Evolutionary conservation across 2,888 invertebrate species (phyloP).

Genomic region (Neuroscelio doddi): DNA sequence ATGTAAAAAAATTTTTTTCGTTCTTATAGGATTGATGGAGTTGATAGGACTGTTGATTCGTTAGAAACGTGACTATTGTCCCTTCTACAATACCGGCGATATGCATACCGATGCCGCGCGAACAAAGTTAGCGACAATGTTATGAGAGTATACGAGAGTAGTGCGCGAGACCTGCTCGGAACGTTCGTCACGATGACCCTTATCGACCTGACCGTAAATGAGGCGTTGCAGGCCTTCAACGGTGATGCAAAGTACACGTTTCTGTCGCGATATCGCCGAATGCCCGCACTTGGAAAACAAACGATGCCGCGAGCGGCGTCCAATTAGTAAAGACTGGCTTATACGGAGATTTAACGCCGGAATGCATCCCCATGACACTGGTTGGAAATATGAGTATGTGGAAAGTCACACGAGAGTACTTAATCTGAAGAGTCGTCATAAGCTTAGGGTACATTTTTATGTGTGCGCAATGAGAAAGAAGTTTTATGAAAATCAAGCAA

Average conservation of each 20-base stretch:
- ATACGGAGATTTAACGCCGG: background rate
- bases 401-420: background rate
- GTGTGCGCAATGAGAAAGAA: background rate
- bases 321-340: too few relatives aligned
- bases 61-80: conserved; percentile 5
- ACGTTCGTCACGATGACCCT: conserved; percentile 2
- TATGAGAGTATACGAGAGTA: conserved; percentile 1
- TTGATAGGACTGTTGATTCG: conserved; percentile 4
- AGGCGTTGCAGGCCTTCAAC: background rate
- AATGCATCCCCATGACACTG: background rate
- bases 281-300: too few relatives aligned
- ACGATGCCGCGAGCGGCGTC: too few relatives aligned
- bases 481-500: background rate
- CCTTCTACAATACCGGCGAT: background rate
- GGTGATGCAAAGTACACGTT: conserved; percentile 7
- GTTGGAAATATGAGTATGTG: background rate
- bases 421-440: background rate
- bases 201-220: conserved; percentile 5
- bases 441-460: background rate
- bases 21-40: background rate
- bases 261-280: background rate
- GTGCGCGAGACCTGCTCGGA: conserved; percentile 1
- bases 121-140: conserved; percentile 3
- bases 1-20: too few relatives aligned
- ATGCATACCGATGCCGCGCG: conserved; percentile 1